Evolutionary conservation across 2,113 vertebrate genomes (phyloP).

Genomic region (Hipposideros armiger): DNA sequence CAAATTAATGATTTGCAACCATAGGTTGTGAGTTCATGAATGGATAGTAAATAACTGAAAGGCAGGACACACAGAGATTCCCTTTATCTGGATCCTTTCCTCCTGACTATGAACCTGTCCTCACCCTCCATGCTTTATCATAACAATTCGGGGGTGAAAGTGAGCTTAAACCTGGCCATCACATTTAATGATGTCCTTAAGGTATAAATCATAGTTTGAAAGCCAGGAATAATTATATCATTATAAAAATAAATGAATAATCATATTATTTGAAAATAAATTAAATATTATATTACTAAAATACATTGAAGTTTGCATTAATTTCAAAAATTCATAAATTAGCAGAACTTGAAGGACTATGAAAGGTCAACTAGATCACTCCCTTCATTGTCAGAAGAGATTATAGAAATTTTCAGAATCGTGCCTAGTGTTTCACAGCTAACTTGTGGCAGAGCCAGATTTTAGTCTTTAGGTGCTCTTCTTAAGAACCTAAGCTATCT

Average conservation of each 20-base stretch:
- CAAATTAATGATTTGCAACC: neutral
- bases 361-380: neutral
- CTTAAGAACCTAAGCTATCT: neutral
- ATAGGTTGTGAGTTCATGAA: neutral
- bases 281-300: neutral
- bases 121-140: neutral
- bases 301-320: neutral
- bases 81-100: neutral
- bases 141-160: neutral
- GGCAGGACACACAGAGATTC: neutral
- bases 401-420: neutral
- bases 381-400: neutral
- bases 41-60: neutral
- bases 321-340: neutral
- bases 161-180: neutral
- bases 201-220: neutral
- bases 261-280: neutral
- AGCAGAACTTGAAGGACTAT: neutral
- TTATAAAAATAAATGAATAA: neutral
- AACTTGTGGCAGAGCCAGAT: neutral
- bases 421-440: neutral
- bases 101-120: neutral
- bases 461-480: neutral
- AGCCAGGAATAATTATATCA: neutral
- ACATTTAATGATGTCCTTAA: neutral